Evolutionary conservation across 2,888 invertebrate species (phyloP).

Genomic region (Odontothrips loti): DNA sequence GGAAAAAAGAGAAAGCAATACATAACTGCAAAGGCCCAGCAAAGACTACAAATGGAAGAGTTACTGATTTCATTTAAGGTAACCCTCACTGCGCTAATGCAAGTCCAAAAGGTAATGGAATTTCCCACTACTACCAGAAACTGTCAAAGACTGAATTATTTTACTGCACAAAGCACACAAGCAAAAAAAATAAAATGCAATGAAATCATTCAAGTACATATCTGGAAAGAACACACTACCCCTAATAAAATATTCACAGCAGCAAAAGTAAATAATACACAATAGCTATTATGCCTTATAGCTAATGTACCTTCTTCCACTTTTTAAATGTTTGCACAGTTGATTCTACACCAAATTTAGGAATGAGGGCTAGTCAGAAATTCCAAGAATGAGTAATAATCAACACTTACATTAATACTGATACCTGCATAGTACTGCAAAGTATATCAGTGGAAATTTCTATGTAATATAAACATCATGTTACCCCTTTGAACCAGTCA

Average conservation of each 20-base stretch:
- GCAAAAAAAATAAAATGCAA: background rate
- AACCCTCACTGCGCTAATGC: background rate
- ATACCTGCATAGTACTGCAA: background rate
- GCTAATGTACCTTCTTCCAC: background rate
- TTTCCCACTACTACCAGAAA: background rate
- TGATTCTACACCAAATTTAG: background rate
- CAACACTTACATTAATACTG: background rate
- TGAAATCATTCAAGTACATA: background rate
- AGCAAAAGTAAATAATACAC: background rate
- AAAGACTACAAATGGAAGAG: background rate
- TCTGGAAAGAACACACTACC: background rate
- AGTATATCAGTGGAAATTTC: slow-evolving; percentile 20
- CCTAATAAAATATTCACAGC: background rate
- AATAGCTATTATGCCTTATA: background rate
- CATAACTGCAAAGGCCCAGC: too few relatives aligned
- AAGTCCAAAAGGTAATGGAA: background rate
- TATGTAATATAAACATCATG: slow-evolving; percentile 2
- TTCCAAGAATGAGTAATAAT: slow-evolving; percentile 1
- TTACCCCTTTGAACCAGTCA: slow-evolving; percentile 22
- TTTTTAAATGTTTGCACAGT: background rate
- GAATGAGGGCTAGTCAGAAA: slow-evolving; percentile 5
- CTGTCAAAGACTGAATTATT: background rate
- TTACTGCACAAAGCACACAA: background rate
- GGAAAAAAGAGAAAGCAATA: too few relatives aligned
- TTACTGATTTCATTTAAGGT: background rate